Base-by-base conservation (phyloP, 2,797 vertebrate species). In the Propithecus perrieri region DNA sequence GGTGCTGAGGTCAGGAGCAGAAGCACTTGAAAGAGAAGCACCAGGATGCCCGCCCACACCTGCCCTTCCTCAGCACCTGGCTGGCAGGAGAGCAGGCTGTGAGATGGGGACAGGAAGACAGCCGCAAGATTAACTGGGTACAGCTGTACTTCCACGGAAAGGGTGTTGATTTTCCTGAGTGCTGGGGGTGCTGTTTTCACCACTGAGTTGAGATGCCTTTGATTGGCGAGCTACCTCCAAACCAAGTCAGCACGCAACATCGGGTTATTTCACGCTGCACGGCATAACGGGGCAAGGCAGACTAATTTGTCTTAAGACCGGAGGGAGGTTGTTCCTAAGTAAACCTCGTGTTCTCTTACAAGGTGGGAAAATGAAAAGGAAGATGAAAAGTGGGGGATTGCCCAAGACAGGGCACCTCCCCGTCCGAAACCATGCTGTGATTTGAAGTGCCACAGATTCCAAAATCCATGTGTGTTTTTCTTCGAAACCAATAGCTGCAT, bases 391-490 rank as follows among this genome's bases (percentile, higher is more conserved):
- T 7, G 7, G 53, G 24, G 50, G 24, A 2, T 43, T 41, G 30
- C 46, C 72, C 38, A 15, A 7, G 46, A 46, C 46, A 20, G 75
- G 81, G 12, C 48, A 38, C 63, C 35, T 28, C 33, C 87, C 91
- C 75, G 2, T 93, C 33, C 74, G 46, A 94, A 18, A 5, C 87
- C 97, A 72, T 1, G 4, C 95, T 96, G n/a, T 97, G 50, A 65
- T 61, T n/a, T 26, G 50, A 94, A 83, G 4, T 11, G 43, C 28
- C 65, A 0, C 75, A 57, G 94, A 95, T 94, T 97, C 96, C 97
- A 33, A 92, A 96, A 83, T 85, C 95, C 83, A 30, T 33, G 24
- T 95, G 95, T 93, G 61, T 95, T 97, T 97, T 85, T 96, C 95
- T 97, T 96, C 87, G 83, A 96, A 95, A 95, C 74, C 95, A 97